Base-by-base conservation (phyloP, 2,888 invertebrate genomes). In the Ethmia dodecea region DNA sequence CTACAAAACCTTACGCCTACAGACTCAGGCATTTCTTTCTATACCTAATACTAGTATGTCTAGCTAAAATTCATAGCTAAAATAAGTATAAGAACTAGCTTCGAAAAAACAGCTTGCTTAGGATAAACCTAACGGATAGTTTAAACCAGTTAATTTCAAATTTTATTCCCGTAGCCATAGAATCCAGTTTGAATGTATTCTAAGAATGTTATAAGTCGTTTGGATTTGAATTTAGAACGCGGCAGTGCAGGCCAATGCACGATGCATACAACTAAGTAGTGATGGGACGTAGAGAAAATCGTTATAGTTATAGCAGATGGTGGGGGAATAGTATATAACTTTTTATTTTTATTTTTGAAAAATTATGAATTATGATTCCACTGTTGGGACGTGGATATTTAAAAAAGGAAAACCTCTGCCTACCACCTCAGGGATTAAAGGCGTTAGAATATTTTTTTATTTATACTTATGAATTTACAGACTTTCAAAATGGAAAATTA, bases 181-280 rank as follows among this genome's bases (percentile, higher is more conserved):
- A 10, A 5, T 55, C 62, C 27, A 45, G 44, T 42, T 24, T 3
- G 12, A 18, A 54, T 63, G 68, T 0, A 33, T 3, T 5, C 13
- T 26, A 2, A 14, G 12, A 28, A 30, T 11, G 39, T 40, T 42
- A 49, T 74, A 54, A 3, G 66, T 35, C 57, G 47, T 67, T 74
- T 64, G 55, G 41, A 20, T 40, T 40, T 24, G 35, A 42, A 35
- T 35, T 31, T 33, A 45, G 46, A 60, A 60, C 59, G 57, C 69
- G 72, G 73, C 74, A 74, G 74, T 80, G 72, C 84, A 83, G 86
- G 86, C 86, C 86, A 84, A 75, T 84, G 86, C 83, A 80, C 86
- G 86, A 74, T 79, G 86, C 86, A 84, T 84, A 83, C 83, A 83
- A 84, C 80, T 83, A 78, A 78, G 65, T 80, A 83, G 86, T 70